These are phyloP conservation scores for Bombus ignitus DNA, from an alignment of 1,140 invertebrate species.

Conservation along the genomic window DNA sequence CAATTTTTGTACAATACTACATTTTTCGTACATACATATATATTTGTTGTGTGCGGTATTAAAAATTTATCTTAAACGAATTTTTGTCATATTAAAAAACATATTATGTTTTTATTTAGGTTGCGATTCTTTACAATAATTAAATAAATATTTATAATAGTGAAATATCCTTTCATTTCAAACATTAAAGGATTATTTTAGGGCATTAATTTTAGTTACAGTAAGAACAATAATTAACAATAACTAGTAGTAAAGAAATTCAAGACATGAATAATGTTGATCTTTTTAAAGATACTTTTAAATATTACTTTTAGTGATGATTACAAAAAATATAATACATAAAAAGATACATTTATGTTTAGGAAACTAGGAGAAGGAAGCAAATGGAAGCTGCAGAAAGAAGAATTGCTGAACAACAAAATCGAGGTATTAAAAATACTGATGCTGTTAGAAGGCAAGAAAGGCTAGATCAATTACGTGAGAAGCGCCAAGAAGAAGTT, in stretches of 20 bases:
- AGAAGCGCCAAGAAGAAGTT: slow-evolving; percentile 72
- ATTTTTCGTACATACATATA: neutral
- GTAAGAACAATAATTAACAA: neutral
- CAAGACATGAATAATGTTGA: neutral
- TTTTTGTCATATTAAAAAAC: neutral
- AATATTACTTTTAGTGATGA: neutral
- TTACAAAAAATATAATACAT: neutral
- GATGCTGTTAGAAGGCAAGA: slow-evolving; percentile 82
- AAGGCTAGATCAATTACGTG: slow-evolving; percentile 77
- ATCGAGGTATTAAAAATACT: slow-evolving; percentile 83
- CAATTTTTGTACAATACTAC: neutral
- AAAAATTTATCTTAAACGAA: neutral
- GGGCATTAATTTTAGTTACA: neutral
- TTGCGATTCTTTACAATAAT: neutral
- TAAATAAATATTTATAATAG: neutral
- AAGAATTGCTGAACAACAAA: slow-evolving; percentile 80
- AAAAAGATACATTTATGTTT: slow-evolving; percentile 1
- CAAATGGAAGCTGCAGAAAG: slow-evolving; percentile 84
- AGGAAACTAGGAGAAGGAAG: slow-evolving; percentile 82
- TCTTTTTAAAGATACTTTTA: neutral
- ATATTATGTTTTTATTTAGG: neutral
- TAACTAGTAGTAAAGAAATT: neutral
- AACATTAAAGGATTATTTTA: neutral
- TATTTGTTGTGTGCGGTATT: neutral
- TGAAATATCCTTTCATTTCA: neutral